Base-by-base conservation (phyloP, 2,888 invertebrate genomes). In the Drosophila paranaensis region DNA sequence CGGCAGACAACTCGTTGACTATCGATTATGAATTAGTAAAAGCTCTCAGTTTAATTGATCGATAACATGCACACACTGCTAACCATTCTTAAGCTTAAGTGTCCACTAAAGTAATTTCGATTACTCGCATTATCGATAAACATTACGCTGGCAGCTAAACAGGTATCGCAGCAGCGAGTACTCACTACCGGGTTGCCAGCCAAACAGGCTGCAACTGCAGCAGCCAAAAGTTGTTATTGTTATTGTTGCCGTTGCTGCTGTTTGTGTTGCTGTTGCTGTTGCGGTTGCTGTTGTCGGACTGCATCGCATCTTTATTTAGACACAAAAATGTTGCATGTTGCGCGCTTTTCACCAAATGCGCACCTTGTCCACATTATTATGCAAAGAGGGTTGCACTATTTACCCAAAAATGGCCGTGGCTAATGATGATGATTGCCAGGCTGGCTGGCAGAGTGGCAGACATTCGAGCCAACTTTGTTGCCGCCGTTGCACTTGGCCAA, bases 301-400 rank as follows among this genome's bases (percentile, higher is more conserved):
- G 60, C 85, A 76, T 72, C 76, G 88, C 89, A 86, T 88, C 87
- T 88, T 88, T 88, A 89, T 88, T 88, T 88, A 88, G 87, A 73
- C 88, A 83, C 71, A 87, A 86, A 81, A 88, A 87, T 88, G 87
- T 86, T 81, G 89, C 85, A 85, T 88, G 88, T 79, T 88, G 84
- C 84, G 84, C 69, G 78, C 85, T 83, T 88, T 88, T 88, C 88
- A 83, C 88, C 89, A 87, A 88, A 86, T 79, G 79, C 74, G 89
- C 74, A 74, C 71, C 70, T 80, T 82, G 84, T 82, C 91, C 91
- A 91, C 91, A 91, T 92, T 91, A 92, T 92, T 92, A 92, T 92
- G 92, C 92, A 92, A 92, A 92, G 91, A 90, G 92, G 90, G 91
- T 91, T 91, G 92, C 91, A 92, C 92, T 92, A 92, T 90, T 92